Percentiles rank a stretch among this genome's conserved stretches.
phyloP scores from a whole-genome alignment of 2,113 vertebrate genomes.

The Hyaena hyaena region DNA sequence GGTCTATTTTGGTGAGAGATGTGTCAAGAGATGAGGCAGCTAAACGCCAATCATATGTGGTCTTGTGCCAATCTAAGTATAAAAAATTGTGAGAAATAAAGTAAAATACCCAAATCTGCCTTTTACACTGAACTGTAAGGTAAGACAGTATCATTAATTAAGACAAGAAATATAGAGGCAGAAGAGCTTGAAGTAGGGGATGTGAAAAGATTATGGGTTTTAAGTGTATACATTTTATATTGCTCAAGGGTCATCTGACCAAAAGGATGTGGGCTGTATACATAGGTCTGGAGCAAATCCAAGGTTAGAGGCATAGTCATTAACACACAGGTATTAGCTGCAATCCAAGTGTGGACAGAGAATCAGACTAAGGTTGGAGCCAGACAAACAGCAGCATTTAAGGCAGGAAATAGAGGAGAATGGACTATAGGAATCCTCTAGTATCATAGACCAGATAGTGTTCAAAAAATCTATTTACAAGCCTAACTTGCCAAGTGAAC shows the following conservation, averaged over 20 bases:
- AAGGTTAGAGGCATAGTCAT: neutral
- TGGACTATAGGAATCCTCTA: neutral
- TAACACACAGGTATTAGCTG: neutral
- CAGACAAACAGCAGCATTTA: neutral
- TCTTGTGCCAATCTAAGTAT: neutral
- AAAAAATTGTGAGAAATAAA: conserved; percentile 19
- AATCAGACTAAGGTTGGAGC: neutral
- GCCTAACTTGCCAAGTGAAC: neutral
- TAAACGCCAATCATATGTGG: neutral
- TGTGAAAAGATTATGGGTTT: neutral
- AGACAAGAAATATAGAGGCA: neutral
- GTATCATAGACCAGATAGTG: neutral
- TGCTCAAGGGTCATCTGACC: neutral
- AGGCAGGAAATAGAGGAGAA: neutral
- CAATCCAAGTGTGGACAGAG: neutral
- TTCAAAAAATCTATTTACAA: neutral
- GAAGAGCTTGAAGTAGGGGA: neutral
- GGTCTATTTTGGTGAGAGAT: neutral
- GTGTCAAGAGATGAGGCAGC: neutral
- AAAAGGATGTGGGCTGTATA: neutral
- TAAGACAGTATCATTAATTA: neutral
- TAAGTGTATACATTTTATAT: neutral
- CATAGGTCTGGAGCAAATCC: neutral
- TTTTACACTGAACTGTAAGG: neutral
- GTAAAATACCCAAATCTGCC: neutral